Conservation (phyloP, 2,888 invertebrate genomes). For the Epinotia brunnichana region DNA sequence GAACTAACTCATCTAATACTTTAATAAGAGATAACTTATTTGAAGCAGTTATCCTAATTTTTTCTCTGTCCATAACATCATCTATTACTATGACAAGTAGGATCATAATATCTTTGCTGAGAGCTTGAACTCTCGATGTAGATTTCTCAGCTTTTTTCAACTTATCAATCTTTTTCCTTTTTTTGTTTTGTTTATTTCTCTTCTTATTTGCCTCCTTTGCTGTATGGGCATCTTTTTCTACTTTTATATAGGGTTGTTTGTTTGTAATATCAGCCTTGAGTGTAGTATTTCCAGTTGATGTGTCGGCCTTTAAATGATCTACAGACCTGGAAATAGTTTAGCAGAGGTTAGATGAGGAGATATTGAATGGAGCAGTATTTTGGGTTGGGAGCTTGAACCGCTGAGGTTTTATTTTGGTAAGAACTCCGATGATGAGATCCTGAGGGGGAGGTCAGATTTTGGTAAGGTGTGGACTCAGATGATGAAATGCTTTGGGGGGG, state of each 20-base stretch:
- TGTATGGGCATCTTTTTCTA: neutral
- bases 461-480: no score
- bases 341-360: neutral
- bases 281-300: neutral
- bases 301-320: neutral
- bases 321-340: neutral
- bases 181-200: neutral
- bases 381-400: no score
- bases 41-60: neutral
- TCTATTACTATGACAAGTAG: slow-evolving; percentile 2
- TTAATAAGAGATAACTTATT: neutral
- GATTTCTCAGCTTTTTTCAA: neutral
- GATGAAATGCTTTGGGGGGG: no score
- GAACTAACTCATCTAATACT: neutral
- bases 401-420: no score
- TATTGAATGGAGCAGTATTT: neutral
- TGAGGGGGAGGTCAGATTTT: no score
- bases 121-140: neutral
- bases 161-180: neutral
- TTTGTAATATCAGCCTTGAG: neutral
- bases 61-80: slow-evolving; percentile 7
- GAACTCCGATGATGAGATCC: no score
- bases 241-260: neutral
- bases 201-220: neutral
- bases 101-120: slow-evolving; percentile 13